phyloP scores from a whole-genome alignment of 2,797 vertebrate species.

The Eulemur albifrons region DNA sequence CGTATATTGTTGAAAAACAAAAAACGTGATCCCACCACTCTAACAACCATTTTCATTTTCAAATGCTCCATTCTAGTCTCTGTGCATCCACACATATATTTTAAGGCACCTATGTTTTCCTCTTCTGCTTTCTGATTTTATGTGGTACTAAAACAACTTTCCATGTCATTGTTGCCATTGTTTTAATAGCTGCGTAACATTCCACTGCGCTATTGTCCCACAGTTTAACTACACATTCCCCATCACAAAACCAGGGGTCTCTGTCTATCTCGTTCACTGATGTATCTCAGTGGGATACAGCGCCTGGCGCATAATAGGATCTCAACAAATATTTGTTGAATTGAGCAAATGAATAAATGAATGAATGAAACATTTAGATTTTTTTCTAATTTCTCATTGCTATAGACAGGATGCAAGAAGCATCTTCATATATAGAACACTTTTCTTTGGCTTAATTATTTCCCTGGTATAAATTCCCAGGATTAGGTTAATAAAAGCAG shows the following conservation, averaged over 20 bases:
- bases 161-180: neutral
- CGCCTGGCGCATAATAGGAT: neutral
- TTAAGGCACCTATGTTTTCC: neutral
- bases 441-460: slow-evolving; percentile 33
- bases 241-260: neutral
- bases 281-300: neutral
- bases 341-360: neutral
- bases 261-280: neutral
- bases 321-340: neutral
- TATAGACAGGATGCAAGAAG: neutral
- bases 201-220: neutral
- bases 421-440: neutral
- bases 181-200: neutral
- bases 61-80: neutral
- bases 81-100: neutral
- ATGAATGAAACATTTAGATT: neutral
- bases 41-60: slow-evolving; percentile 8
- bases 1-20: slow-evolving; percentile 22
- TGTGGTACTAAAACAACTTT: neutral
- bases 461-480: neutral
- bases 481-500: neutral
- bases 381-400: neutral
- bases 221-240: neutral
- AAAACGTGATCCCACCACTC: neutral
- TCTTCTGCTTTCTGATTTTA: neutral